Evolutionary conservation across 1,140 invertebrate species (phyloP).

Genomic region (Tetramorium alpestre): DNA sequence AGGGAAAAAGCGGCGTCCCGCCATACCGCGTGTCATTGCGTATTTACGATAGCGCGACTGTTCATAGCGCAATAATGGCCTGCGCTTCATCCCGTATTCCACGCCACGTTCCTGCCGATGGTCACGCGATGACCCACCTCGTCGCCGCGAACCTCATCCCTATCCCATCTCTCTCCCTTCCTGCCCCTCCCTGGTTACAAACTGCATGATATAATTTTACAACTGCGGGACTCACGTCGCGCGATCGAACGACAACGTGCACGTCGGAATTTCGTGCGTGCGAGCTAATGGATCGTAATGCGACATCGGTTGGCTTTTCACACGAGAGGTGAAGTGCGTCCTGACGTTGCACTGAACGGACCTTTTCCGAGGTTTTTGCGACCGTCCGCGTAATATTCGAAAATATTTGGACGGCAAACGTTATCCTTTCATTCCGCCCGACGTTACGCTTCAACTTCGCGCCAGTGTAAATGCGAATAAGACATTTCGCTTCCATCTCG

Average conservation of each 20-base stretch:
- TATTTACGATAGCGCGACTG: conserved; percentile 46
- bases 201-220: conserved; percentile 26
- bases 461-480: neutral
- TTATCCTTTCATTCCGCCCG: conserved; percentile 37
- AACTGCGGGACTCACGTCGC: neutral
- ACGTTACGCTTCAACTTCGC: neutral
- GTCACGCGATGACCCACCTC: conserved; percentile 49
- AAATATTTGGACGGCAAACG: conserved; percentile 48
- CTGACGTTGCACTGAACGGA: neutral
- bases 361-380: neutral
- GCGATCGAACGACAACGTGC: neutral
- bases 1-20: neutral
- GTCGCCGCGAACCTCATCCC: conserved; percentile 10
- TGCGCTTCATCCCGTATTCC: conserved; percentile 57
- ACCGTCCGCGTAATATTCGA: conserved; percentile 22
- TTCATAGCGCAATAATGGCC: conserved; percentile 27
- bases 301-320: neutral
- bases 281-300: neutral
- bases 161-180: too few relatives aligned
- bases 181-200: too few relatives aligned
- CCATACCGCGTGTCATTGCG: conserved; percentile 39
- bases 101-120: conserved; percentile 28
- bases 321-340: too few relatives aligned
- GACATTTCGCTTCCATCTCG: neutral
- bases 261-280: neutral